Evolutionary conservation across 2,888 invertebrate species (phyloP), one percentile per base, ranked within the genome.

Genomic region (Portevinia maculata): DNA sequence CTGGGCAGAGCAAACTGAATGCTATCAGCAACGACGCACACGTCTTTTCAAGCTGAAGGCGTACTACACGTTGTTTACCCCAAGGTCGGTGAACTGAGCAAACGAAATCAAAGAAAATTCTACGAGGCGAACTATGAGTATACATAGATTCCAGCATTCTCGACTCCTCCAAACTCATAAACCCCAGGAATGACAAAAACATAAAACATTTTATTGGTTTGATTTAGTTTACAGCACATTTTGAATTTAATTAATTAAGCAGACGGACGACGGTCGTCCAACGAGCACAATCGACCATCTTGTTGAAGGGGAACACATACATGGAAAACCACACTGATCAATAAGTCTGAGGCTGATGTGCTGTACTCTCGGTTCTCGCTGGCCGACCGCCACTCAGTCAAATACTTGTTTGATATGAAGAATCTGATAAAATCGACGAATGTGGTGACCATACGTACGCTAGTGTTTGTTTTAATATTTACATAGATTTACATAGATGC

Each of bases 211-310:
- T n/a, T n/a, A n/a, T n/a, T n/a, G n/a, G n/a, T n/a, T n/a, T n/a
- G n/a, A n/a, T n/a, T n/a, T 34, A 74, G 30, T 37, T 1, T 28
- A 8, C 3, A 34, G 8, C 9, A 34, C 13, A 15, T 48, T 24
- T 30, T 21, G 6, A 34, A 19, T 44, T 34, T 32, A 67, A 59
- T 67, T 52, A 44, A 52, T 41, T 19, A 52, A 24, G 9, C 55
- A 67, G 24, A 15, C 13, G 6, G 57, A 75, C 50, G 57, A 75
- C 50, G 75, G 75, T 75, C 75, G 75, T 39, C 67, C 75, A 75
- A 17, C 67, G 59, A 50, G 15, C 15, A 13, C 21, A 64, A 74
- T 46, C 8, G 9, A 46, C 34, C 7, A 9, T 55, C 17, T 8
- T 8, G 8, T 17, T 30, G 5, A 2, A 30, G 39, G 32, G 21